Base-by-base conservation (phyloP, 2,113 vertebrate genomes). In the Aramus guarauna region DNA sequence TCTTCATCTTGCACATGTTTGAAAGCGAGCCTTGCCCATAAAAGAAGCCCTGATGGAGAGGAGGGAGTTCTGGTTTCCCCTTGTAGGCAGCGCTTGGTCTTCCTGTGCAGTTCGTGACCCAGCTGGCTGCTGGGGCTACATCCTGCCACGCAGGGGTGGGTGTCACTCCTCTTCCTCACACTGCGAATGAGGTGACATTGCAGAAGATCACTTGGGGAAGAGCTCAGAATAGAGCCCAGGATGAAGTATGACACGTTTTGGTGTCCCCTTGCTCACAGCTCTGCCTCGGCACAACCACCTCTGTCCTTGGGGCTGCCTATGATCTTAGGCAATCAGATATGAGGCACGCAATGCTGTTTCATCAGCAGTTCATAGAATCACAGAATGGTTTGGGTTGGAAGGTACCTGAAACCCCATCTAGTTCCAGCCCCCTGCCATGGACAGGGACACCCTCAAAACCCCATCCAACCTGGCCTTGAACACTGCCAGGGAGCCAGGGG, bases 241-340 rank as follows among this genome's bases (percentile, higher is more conserved):
- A 64, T 13, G 23, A 26, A 26, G 24, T 23, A 52, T 7, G 24
- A 15, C 32, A 71, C 2, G 0, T 21, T 56, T 67, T 30, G 13
- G 22, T 74, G 67, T 74, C 41, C 41, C 50, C 27, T 82, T 39
- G 48, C 53, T 76, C 29, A 14, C 34, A 59, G 82, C 50, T 67
- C 30, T 5, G 4, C n/a, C 58, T 41, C 2, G 1, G 30, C 2
- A 3, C 55, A 22, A 7, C 74, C 19, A 39, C 2, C 58, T 15
- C 20, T 47, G 20, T 36, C 45, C 63, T 59, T 1, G 5, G 45
- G 41, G 50, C 20, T 39, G 39, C 6, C 0, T 9, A 5, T 9
- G 17, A 6, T 4, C 29, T 9, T 14, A 19, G 34, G 30, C 50
- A 5, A 6, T 21, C 14, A 24, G 66, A 15, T 5, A 15, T 1